Percentiles rank a stretch among this genome's conserved stretches.
Evolutionary conservation across 2,113 vertebrate species (phyloP).

Genomic region (Petaurus breviceps): DNA sequence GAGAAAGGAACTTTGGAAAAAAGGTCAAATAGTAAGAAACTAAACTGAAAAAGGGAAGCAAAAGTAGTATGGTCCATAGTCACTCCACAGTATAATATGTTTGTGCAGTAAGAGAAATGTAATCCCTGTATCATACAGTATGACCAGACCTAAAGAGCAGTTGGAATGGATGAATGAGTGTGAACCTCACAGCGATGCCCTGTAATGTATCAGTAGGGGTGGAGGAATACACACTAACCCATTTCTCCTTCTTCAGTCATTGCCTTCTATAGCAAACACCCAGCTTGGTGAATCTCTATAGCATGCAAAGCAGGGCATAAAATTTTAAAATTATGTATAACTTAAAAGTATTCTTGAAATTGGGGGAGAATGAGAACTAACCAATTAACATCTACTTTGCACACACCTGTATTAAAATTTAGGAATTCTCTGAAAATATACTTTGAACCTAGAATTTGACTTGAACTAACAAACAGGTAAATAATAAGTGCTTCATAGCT

Average conservation of each 20-base stretch:
- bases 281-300: too few species aligned
- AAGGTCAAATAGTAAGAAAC: fast-evolving
- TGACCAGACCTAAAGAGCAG: too few species aligned
- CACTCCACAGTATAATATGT: too few species aligned
- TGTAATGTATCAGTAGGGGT: too few species aligned
- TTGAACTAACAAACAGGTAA: constrained; percentile 8
- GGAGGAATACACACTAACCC: too few species aligned
- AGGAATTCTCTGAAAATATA: neutral
- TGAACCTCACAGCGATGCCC: too few species aligned
- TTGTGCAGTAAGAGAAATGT: too few species aligned
- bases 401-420: neutral
- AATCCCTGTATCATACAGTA: too few species aligned
- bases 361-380: neutral
- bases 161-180: too few species aligned
- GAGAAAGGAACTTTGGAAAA: fast-evolving
- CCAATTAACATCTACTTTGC: neutral
- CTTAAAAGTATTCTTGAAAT: neutral
- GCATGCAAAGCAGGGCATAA: neutral
- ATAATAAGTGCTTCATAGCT: neutral
- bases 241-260: too few species aligned
- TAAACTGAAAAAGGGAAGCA: neutral
- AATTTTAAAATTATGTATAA: neutral
- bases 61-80: fast-evolving
- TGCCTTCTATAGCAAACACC: too few species aligned
- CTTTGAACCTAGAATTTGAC: neutral